phyloP scores from a whole-genome alignment of 2,797 vertebrate genomes.

The Chromis chromis region DNA sequence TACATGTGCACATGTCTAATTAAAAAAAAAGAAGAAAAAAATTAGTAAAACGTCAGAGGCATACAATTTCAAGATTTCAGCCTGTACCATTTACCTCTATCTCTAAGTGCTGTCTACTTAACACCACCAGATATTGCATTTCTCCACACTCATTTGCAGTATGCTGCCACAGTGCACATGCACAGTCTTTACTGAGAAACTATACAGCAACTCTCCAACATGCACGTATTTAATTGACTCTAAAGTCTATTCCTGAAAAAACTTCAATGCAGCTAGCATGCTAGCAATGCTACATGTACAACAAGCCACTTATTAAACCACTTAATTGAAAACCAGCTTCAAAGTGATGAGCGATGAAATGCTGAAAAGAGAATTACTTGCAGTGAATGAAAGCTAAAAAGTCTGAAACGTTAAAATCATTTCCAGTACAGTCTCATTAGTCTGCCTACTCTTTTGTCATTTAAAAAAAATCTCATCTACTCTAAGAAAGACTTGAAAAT shows the following conservation, averaged over 20 bases:
- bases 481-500: conserved; percentile 26
- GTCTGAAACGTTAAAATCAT: conserved; percentile 3
- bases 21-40: background rate
- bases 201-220: conserved; percentile 18
- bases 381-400: conserved; percentile 1
- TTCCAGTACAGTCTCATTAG: conserved; percentile 23
- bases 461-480: conserved; percentile 4
- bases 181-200: conserved; percentile 19
- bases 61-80: background rate
- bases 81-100: background rate
- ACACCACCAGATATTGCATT: conserved; percentile 7
- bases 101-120: conserved; percentile 1
- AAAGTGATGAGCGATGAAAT: conserved; percentile 16
- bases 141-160: conserved; percentile 16
- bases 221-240: conserved; percentile 40
- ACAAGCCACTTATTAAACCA: conserved; percentile 33
- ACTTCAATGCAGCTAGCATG: conserved; percentile 13
- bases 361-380: background rate
- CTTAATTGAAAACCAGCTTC: conserved; percentile 17
- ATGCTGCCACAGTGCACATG: conserved; percentile 30
- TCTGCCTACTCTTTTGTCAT: background rate
- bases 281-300: conserved; percentile 50
- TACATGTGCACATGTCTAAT: background rate
- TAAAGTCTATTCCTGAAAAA: conserved; percentile 15
- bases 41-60: background rate